A percentile compares a stretch with the other conserved stretches of the same genome.
Conservation (phyloP, 2,888 invertebrate species). For the Cylloceria caligata region DNA sequence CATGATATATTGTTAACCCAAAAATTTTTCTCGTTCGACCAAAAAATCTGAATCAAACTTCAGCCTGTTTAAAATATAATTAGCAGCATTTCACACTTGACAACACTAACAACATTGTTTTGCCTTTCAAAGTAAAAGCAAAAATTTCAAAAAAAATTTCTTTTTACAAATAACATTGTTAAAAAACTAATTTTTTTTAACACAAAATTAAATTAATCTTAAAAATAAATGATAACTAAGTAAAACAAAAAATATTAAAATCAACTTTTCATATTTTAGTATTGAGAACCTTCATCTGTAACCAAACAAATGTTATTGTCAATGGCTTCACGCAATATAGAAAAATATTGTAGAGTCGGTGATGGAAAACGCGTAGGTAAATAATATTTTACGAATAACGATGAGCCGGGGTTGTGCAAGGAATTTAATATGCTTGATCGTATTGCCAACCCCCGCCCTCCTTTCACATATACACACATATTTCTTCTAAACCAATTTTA, state of each 20-base stretch:
- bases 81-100: background rate
- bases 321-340: no score
- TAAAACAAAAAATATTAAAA: background rate
- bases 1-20: background rate
- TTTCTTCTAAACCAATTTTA: no score
- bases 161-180: background rate
- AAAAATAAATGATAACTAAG: background rate
- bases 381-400: constrained; percentile 22
- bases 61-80: background rate
- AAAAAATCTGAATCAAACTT: background rate
- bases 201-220: background rate
- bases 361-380: constrained; percentile 1
- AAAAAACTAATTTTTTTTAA: no score
- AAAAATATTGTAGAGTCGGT: background rate
- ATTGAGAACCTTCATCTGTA: no score
- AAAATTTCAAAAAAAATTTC: background rate
- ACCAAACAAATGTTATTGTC: no score
- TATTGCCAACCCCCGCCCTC: constrained; percentile 8
- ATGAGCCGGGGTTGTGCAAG: background rate
- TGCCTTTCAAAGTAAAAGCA: background rate
- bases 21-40: background rate
- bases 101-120: background rate
- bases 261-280: background rate
- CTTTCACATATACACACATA: no score
- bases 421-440: constrained; percentile 34